A percentile compares a stretch with the other conserved stretches of the same genome.
phyloP scores from a whole-genome alignment of 2,113 vertebrate genomes.

The Plestiodon gilberti region DNA sequence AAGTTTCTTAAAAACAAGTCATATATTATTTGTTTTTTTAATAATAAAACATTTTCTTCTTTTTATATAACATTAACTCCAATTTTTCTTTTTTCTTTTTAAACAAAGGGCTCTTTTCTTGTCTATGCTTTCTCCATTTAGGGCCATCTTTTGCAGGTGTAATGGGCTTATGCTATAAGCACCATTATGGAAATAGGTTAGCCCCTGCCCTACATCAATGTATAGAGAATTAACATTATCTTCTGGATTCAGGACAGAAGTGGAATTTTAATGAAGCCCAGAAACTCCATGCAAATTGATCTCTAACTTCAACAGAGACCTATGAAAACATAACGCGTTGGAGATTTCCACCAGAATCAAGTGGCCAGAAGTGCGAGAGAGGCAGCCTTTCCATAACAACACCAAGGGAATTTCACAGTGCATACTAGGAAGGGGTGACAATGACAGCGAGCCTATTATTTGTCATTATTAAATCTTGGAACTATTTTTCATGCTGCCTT shows the following conservation, averaged over 20 bases:
- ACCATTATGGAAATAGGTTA: constrained; percentile 82
- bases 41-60: no score
- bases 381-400: constrained; percentile 64
- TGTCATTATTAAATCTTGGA: constrained; percentile 70
- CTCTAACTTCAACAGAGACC: constrained; percentile 78
- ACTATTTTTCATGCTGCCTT: constrained; percentile 68
- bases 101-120: no score
- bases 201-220: constrained; percentile 79
- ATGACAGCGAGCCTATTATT: constrained; percentile 65
- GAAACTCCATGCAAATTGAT: constrained; percentile 77
- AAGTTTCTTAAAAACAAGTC: no score
- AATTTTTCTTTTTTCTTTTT: no score
- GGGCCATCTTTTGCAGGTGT: constrained; percentile 76
- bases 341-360: constrained; percentile 70
- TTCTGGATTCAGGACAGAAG: constrained; percentile 71
- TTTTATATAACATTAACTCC: no score
- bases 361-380: constrained; percentile 63
- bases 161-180: constrained; percentile 74
- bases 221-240: constrained; percentile 84
- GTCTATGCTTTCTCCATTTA: constrained; percentile 69
- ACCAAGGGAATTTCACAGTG: constrained; percentile 63
- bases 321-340: constrained; percentile 72
- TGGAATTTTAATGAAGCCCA: constrained; percentile 81
- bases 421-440: constrained; percentile 63
- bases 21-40: no score